Base-by-base conservation (phyloP, 2,113 vertebrate species). In the Sinocyclocheilus anshuiensis region DNA sequence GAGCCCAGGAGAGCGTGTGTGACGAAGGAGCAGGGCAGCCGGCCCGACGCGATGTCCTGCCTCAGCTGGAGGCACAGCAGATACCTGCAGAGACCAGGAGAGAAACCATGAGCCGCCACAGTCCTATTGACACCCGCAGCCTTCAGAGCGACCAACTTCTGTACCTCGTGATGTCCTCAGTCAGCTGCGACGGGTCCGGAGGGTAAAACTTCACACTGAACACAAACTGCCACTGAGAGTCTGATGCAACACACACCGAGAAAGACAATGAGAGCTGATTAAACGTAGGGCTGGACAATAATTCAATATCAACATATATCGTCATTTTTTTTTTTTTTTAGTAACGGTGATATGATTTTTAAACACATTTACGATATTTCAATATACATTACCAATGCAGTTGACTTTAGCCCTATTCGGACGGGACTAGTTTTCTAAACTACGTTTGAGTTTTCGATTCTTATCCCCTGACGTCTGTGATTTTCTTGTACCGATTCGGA, bases 201-300 rank as follows among this genome's bases (percentile, higher is more conserved):
- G 98, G 98, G 92, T 99, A 99, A 93, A 99, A 99, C 92, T 99
- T 99, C 92, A 99, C 98, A 81, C 96, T 97, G 92, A 99, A 99
- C 22, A 94, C 92, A 91, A 99, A 99, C 89, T 96, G 93, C 98
- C 98, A 99, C 75, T 97, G 97, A 93, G 96, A 96, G 91, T 93
- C 98, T 99, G 6, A 26, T 2, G 6, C 6, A 36, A 24, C 29
- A 74, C 8, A 36, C 4, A 36, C 2, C 84, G 5, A 61, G 26
- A 80, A 13, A n/a, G 22, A 63, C 9, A 50, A 61, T 20, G 22
- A 0, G 29, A 84, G 9, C 15, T 1, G 50, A 16, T 4, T 53
- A 53, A 53, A 53, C 4, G 13, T 10, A 16, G 50, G 4, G 15
- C 50, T 13, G 48, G 48, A 13, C 48, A 50, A 50, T 50, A 50